Conservation (phyloP, 2,797 vertebrate genomes). For the Hemitrygon akajei region DNA sequence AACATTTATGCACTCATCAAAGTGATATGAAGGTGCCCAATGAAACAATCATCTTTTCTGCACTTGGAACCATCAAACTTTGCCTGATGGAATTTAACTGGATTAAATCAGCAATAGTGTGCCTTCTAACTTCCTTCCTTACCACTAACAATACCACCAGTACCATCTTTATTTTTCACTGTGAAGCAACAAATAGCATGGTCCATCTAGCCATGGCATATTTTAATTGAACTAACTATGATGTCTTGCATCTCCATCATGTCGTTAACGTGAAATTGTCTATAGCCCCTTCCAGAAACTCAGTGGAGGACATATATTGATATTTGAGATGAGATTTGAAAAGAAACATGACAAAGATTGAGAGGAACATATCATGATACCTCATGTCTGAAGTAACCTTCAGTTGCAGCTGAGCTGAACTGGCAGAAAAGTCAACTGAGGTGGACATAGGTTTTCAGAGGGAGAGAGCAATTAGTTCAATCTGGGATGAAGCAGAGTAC, state of each 20-base stretch:
- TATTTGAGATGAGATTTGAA: not conserved
- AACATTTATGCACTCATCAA: constrained; percentile 23
- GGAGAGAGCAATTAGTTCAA: too few species aligned
- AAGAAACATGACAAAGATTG: too few species aligned
- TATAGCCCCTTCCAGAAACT: not conserved
- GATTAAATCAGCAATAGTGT: not conserved
- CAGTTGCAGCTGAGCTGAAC: too few species aligned
- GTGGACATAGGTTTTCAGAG: too few species aligned
- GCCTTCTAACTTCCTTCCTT: not conserved
- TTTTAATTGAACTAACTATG: not conserved
- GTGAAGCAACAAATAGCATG: not conserved
- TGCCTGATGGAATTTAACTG: not conserved
- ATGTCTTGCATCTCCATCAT: not conserved
- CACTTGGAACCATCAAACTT: too few species aligned
- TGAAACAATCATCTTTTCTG: not conserved
- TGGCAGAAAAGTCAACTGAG: too few species aligned
- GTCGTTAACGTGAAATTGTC: not conserved
- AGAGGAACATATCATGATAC: too few species aligned
- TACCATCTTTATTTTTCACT: too few species aligned
- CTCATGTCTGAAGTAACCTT: not conserved
- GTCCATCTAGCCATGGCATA: not conserved
- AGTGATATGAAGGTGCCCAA: not conserved
- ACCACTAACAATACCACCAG: too few species aligned
- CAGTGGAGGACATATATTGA: not conserved
- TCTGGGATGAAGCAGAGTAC: too few species aligned